phyloP scores from a whole-genome alignment of 2,113 vertebrate species.

The Felis chaus region DNA sequence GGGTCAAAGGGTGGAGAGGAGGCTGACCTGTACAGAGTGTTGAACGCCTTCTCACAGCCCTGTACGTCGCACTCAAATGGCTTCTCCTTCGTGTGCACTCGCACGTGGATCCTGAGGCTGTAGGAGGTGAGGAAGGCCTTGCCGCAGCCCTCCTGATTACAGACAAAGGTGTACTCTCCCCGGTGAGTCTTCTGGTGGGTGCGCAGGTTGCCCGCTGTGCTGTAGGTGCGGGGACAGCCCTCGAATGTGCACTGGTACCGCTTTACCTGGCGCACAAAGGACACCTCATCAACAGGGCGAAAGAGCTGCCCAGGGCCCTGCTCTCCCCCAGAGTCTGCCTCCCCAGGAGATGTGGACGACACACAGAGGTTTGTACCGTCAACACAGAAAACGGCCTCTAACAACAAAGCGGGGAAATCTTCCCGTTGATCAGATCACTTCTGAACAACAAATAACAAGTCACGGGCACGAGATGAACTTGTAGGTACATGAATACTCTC shows the following conservation, averaged over 20 bases:
- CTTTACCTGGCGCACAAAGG: conserved; percentile 90
- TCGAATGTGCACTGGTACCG: conserved; percentile 99
- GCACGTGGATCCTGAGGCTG: conserved; percentile 98
- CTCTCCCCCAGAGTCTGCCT: neutral
- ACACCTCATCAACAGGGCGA: neutral
- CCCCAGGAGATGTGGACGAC: neutral
- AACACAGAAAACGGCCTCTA: neutral
- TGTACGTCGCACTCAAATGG: conserved; percentile 98
- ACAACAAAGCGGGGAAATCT: neutral
- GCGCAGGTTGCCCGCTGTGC: conserved; percentile 97
- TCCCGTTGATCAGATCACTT: neutral
- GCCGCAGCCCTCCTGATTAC: conserved; percentile 98
- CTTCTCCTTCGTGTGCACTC: conserved; percentile 99
- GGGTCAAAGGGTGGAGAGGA: neutral
- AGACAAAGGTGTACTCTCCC: conserved; percentile 98
- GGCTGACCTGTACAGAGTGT: conserved; percentile 95
- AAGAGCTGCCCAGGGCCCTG: neutral
- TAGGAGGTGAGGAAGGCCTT: conserved; percentile 99
- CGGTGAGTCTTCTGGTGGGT: conserved; percentile 99
- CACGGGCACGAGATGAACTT: neutral
- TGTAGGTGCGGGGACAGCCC: conserved; percentile 98
- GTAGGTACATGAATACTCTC: neutral
- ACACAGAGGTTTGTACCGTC: neutral
- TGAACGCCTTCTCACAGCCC: conserved; percentile 98
- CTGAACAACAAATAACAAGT: neutral